Percentiles rank a stretch among this genome's conserved stretches.
Evolutionary conservation across 2,888 invertebrate genomes (phyloP).

Genomic region (Automeris io): DNA sequence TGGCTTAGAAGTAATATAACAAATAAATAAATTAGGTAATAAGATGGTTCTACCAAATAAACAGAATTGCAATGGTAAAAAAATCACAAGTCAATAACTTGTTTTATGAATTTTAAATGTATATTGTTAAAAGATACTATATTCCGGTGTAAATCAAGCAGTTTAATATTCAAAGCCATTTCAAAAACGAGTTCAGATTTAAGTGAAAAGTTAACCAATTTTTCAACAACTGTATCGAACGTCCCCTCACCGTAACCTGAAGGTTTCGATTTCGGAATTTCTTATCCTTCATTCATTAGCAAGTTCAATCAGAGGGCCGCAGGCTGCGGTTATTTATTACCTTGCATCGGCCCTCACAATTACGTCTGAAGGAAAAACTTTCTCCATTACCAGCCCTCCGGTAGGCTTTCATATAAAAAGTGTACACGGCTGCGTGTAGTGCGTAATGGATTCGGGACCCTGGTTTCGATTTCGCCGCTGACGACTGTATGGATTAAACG

Average conservation of each 20-base stretch:
- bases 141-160: too few species aligned
- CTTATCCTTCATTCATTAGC: conserved; percentile 75
- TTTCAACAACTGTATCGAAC: conserved; percentile 42
- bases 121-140: too few species aligned
- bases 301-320: conserved; percentile 72
- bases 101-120: too few species aligned
- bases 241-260: conserved; percentile 34
- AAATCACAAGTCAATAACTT: too few species aligned
- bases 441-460: conserved; percentile 61
- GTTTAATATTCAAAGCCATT: not conserved
- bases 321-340: conserved; percentile 73
- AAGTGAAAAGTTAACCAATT: conserved; percentile 52
- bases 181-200: conserved; percentile 9
- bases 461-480: conserved; percentile 49
- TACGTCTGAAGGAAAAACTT: conserved; percentile 70
- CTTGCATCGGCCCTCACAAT: conserved; percentile 71
- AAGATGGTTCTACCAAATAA: too few species aligned
- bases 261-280: conserved; percentile 65
- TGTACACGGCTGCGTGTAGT: conserved; percentile 53
- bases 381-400: conserved; percentile 64
- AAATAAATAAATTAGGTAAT: too few species aligned
- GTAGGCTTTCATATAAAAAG: conserved; percentile 67
- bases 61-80: too few species aligned
- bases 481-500: conserved; percentile 28
- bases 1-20: too few species aligned